phyloP scores from a whole-genome alignment of 53 echinoderm and acorn worm species.

The Echinometra lucunter region DNA sequence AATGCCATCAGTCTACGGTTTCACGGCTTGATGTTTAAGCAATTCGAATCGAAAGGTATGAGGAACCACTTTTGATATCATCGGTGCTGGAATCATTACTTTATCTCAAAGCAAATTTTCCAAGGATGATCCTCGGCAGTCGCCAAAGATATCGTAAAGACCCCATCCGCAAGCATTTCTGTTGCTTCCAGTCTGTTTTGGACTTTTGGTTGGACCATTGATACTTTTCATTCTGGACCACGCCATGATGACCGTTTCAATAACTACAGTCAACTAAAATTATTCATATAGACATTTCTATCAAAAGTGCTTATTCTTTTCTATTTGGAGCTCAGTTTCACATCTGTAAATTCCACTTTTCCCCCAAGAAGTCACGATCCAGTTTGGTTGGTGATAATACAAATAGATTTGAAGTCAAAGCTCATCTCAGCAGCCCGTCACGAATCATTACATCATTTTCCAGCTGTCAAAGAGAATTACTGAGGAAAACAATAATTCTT shows the following conservation, averaged over 20 bases:
- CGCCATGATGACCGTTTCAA: not conserved
- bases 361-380: not conserved
- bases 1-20: not conserved
- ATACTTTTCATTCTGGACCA: not conserved
- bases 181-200: not conserved
- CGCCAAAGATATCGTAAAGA: not conserved
- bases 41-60: not conserved
- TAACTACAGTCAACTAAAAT: not conserved
- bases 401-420: not conserved
- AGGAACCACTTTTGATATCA: not conserved
- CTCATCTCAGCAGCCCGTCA: not conserved
- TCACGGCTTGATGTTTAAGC: not conserved
- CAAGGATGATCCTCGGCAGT: not conserved
- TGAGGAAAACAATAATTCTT: not conserved
- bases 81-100: not conserved
- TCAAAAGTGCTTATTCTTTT: not conserved
- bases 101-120: not conserved
- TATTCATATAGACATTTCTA: not conserved
- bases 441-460: not conserved
- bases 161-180: not conserved
- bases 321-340: not conserved
- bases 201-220: not conserved
- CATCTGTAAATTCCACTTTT: not conserved
- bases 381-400: not conserved
- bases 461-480: conserved; percentile 17